Evolutionary conservation across 2,888 invertebrate genomes (phyloP), one percentile per base, ranked within the genome.

Genomic region (Empis livida): DNA sequence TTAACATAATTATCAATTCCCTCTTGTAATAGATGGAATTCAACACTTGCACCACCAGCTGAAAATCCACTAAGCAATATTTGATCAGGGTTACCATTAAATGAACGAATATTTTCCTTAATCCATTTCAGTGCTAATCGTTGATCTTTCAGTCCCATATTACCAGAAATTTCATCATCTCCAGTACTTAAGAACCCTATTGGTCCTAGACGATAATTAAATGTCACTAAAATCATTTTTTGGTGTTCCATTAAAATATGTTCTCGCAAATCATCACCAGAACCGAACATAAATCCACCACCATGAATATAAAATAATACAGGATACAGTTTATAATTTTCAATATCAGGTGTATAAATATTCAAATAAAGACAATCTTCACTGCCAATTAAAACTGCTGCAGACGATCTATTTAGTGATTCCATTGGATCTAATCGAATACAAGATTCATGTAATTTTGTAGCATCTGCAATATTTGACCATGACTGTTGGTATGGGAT

Each of bases 101-200:
- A 85, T 61, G 72, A 71, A 54, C 72, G 63, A 50, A 85, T 80
- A 60, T 85, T 81, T 43, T 76, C 67, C 46, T 77, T 74, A 1
- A 84, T 65, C 83, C 83, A 85, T 56, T 74, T 73, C 23, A 86
- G 63, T 0, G 82, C 84, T 53, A 79, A 68, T 20, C 72, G 70
- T 67, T 85, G 85, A 69, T 85, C 86, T 60, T 82, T 84, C 27
- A 85, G 60, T 0, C 84, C 85, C 57, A 75, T 76, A 61, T 85
- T 85, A 6, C 85, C 85, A 1, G 84, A 79, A 1, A 80, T 71
- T 3, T 73, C 59, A 6, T 76, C 74, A 56, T 84, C 82, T 42
- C 79, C 82, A 0, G 84, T 83, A 59, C 81, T 82, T 8, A 85
- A 67, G 61, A 86, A 84, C 49, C 86, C 83, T 43, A 83, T 60